phyloP scores from a whole-genome alignment of 2,888 invertebrate species.

The Luffia ferchaultella region DNA sequence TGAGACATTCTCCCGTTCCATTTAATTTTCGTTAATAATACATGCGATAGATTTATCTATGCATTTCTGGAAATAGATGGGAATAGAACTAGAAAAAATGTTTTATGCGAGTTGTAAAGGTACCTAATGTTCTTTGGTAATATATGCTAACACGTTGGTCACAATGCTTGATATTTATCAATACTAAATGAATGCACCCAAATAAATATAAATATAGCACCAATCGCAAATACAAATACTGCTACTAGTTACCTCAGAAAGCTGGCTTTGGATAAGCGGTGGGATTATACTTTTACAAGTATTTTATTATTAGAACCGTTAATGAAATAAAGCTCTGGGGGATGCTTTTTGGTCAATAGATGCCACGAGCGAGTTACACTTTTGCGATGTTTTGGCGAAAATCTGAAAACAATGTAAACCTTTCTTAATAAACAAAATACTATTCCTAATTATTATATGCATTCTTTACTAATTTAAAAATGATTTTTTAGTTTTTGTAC shows the following conservation, averaged over 20 bases:
- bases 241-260: not conserved
- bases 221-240: constrained; percentile 3
- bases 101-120: too few relatives aligned
- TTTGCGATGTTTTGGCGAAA: constrained; percentile 51
- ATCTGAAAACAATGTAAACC: constrained; percentile 25
- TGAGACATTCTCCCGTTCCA: too few relatives aligned
- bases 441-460: not conserved
- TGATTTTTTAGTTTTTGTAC: not conserved
- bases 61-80: too few relatives aligned
- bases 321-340: constrained; percentile 51
- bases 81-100: too few relatives aligned
- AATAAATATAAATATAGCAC: constrained; percentile 3
- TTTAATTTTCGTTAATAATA: too few relatives aligned
- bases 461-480: not conserved
- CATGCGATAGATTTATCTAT: too few relatives aligned
- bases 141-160: too few relatives aligned
- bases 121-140: too few relatives aligned
- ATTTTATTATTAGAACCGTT: constrained; percentile 13
- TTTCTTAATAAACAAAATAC: not conserved
- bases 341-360: constrained; percentile 48
- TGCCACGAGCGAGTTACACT: constrained; percentile 52
- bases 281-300: constrained; percentile 1
- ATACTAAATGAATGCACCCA: too few relatives aligned
- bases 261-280: constrained; percentile 3
- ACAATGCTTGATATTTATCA: too few relatives aligned